phyloP scores from a whole-genome alignment of 2,797 vertebrate genomes.

The Luscinia luscinia region DNA sequence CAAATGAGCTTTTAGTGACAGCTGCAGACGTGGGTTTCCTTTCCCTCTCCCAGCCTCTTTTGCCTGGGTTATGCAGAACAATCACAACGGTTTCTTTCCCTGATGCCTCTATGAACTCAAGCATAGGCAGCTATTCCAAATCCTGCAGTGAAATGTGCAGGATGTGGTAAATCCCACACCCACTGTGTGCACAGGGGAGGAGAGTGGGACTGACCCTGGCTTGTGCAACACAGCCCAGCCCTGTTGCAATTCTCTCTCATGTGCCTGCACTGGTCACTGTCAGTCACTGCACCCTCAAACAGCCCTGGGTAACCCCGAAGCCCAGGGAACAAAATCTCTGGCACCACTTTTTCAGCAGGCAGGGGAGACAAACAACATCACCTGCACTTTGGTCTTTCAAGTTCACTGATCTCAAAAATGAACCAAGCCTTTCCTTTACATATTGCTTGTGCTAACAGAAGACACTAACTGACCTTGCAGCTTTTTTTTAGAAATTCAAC shows the following conservation, averaged over 20 bases:
- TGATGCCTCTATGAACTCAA: neutral
- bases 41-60: neutral
- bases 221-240: neutral
- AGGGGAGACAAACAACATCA: neutral
- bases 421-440: neutral
- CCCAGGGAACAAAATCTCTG: neutral
- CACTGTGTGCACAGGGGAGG: neutral
- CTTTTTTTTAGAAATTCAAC: neutral
- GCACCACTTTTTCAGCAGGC: neutral
- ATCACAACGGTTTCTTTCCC: neutral
- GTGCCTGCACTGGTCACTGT: neutral
- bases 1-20: neutral
- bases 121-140: neutral
- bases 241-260: accelerated
- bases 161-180: neutral
- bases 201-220: neutral
- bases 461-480: neutral
- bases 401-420: neutral
- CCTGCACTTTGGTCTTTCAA: neutral
- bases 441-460: neutral
- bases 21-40: neutral
- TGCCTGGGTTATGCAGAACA: neutral
- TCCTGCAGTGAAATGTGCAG: neutral
- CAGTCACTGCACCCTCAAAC: neutral
- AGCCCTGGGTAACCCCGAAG: neutral